phyloP scores from a whole-genome alignment of 2,113 vertebrate species.

The Ariopsis seemanni region DNA sequence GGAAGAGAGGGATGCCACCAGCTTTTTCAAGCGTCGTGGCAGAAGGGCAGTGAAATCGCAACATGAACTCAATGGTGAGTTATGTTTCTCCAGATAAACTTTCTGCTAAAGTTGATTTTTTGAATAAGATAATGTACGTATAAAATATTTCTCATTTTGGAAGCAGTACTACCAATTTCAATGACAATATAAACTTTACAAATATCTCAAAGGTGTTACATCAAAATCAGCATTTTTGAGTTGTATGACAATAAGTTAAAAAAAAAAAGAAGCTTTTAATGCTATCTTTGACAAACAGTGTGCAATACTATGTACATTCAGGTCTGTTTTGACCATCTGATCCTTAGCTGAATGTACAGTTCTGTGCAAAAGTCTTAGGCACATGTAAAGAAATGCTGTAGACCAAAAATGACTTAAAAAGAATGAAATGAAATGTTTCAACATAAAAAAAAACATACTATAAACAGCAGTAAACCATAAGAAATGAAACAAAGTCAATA shows the following conservation, averaged over 20 bases:
- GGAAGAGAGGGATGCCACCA: conserved; percentile 76
- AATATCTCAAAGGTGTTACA: background rate
- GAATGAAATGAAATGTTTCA: too few species aligned
- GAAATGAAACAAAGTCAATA: too few species aligned
- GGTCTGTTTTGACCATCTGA: too few species aligned
- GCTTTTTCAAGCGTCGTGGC: conserved; percentile 79
- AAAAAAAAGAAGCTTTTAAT: too few species aligned
- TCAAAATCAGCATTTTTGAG: background rate
- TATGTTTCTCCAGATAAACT: background rate
- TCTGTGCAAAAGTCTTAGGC: too few species aligned
- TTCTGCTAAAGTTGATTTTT: background rate
- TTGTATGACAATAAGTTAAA: background rate
- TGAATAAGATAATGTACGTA: background rate
- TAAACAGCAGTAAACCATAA: too few species aligned
- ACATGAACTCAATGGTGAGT: conserved; percentile 80
- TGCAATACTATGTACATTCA: too few species aligned
- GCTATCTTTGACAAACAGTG: background rate
- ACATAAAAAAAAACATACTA: too few species aligned
- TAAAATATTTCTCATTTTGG: background rate
- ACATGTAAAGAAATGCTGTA: too few species aligned
- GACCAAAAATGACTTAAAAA: too few species aligned
- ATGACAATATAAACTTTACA: background rate
- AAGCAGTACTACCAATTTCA: background rate
- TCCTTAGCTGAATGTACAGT: too few species aligned
- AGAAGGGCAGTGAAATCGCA: conserved; percentile 72